Evolutionary conservation across 2,888 invertebrate genomes (phyloP).

Genomic region (Hirtodrosophila duncani): DNA sequence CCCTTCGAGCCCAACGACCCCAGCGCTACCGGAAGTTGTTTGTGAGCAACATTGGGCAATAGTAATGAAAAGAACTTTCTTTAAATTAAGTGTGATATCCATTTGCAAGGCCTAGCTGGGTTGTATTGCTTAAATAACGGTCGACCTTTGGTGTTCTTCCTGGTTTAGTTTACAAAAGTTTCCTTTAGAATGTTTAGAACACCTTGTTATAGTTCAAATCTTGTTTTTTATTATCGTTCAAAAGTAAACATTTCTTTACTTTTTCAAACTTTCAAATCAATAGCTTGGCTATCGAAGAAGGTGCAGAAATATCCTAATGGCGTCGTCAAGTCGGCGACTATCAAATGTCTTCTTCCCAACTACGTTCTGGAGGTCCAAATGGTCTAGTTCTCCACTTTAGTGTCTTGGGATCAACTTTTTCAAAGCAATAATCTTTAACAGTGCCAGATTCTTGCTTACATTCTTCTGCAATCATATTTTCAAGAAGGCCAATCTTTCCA

Average conservation of each 20-base stretch:
- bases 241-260: too few species aligned
- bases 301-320: background rate
- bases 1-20: too few species aligned
- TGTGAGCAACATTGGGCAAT: too few species aligned
- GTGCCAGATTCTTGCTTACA: background rate
- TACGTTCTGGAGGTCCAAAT: background rate
- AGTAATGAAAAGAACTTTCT: too few species aligned
- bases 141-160: conserved; percentile 24
- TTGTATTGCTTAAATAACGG: conserved; percentile 28
- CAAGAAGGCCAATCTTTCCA: background rate
- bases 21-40: too few species aligned
- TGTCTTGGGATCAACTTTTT: background rate
- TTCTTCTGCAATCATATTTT: background rate
- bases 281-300: background rate
- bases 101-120: conserved; percentile 29
- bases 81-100: too few species aligned
- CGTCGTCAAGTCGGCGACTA: background rate
- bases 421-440: background rate
- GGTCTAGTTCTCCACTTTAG: background rate
- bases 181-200: conserved; percentile 19
- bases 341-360: background rate
- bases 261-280: background rate
- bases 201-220: background rate
- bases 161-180: conserved; percentile 19
- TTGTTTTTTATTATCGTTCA: too few species aligned